These are phyloP conservation scores for Sebastes steindachneri DNA, from an alignment of 2,797 vertebrate genomes.

Conservation along the genomic window DNA sequence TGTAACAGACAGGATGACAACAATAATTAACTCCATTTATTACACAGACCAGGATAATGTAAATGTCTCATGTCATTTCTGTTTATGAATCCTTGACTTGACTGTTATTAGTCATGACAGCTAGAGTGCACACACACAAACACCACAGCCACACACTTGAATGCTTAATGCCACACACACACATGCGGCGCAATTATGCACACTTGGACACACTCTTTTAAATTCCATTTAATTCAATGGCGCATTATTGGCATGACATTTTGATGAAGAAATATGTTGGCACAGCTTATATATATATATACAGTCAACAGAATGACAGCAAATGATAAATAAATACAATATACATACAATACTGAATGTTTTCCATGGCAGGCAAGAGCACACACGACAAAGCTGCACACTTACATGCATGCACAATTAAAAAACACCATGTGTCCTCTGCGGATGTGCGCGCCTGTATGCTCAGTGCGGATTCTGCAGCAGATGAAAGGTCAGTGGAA, in stretches of 20 bases:
- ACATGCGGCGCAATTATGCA: conserved; percentile 15
- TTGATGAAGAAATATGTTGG: background rate
- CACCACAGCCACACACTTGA: background rate
- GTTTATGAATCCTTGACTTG: conserved; percentile 57
- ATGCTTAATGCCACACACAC: conserved; percentile 15
- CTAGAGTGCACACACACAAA: conserved; percentile 3
- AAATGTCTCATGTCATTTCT: conserved; percentile 70
- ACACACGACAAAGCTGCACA: background rate
- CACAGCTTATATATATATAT: background rate
- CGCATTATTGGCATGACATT: background rate
- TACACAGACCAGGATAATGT: conserved; percentile 58
- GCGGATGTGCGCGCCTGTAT: background rate
- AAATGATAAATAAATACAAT: background rate
- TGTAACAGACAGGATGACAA: conserved; percentile 62
- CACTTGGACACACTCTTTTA: conserved; percentile 1
- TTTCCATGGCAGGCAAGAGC: background rate
- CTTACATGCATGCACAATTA: conserved; percentile 1
- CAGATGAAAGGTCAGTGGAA: conserved; percentile 69
- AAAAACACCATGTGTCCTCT: conserved; percentile 10
- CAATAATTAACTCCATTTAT: conserved; percentile 73
- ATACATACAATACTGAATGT: background rate
- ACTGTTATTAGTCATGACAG: conserved; percentile 66
- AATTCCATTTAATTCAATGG: conserved; percentile 19
- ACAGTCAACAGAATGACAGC: background rate
- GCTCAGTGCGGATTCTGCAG: conserved; percentile 21